Evolutionary conservation across 2,113 vertebrate genomes (phyloP).

Genomic region (Oryzias celebensis): DNA sequence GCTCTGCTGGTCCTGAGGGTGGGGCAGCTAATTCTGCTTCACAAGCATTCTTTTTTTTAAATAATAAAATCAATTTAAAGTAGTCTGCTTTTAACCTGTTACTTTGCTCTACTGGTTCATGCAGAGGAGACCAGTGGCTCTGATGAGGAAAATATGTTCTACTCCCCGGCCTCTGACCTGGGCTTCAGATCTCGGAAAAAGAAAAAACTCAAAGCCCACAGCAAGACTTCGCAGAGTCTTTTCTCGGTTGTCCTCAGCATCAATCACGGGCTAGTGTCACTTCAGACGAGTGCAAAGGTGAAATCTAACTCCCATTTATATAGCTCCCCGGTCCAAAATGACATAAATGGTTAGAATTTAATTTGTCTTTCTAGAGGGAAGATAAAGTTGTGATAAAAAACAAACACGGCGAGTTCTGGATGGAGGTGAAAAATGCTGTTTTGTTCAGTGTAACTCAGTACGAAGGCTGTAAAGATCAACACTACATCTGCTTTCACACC

Average conservation of each 20-base stretch:
- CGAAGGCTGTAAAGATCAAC: constrained; percentile 92
- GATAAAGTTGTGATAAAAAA: constrained; percentile 80
- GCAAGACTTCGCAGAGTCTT: constrained; percentile 89
- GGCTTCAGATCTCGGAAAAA: constrained; percentile 87
- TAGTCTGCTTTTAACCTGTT: too few species aligned
- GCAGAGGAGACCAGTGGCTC: constrained; percentile 96
- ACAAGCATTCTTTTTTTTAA: not conserved
- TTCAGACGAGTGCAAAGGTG: constrained; percentile 91
- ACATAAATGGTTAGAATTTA: not conserved
- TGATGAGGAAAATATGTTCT: constrained; percentile 91
- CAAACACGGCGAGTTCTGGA: constrained; percentile 94
- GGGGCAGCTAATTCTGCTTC: constrained; percentile 31
- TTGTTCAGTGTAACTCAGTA: constrained; percentile 91
- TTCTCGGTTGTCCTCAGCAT: constrained; percentile 88
- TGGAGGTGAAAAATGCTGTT: constrained; percentile 86
- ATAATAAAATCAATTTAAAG: too few species aligned
- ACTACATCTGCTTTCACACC: constrained; percentile 92
- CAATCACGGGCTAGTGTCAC: constrained; percentile 87
- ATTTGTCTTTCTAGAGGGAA: constrained; percentile 74
- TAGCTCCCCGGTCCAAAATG: too few species aligned
- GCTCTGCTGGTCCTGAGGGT: constrained; percentile 89
- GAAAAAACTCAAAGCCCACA: constrained; percentile 86
- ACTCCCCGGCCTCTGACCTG: constrained; percentile 81
- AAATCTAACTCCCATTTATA: not conserved
- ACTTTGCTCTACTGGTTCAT: constrained; percentile 12